phyloP scores from a whole-genome alignment of 2,888 invertebrate genomes.

The Tetranychus piercei region DNA sequence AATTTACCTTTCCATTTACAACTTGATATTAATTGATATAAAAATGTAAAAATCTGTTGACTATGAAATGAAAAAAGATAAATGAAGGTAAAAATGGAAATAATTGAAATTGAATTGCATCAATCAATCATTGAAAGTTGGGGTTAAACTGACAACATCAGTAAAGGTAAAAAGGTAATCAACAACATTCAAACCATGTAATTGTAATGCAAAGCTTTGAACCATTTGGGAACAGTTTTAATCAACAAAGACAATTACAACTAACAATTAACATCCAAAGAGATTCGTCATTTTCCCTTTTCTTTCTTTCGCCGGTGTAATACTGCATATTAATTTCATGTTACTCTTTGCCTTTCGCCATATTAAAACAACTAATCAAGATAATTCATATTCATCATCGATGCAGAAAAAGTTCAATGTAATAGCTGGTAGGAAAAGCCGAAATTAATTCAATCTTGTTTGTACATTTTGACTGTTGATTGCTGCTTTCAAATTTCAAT shows the following conservation, averaged over 20 bases:
- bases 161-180: background rate
- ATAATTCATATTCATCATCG: no score
- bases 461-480: no score
- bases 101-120: background rate
- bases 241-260: conserved; percentile 1
- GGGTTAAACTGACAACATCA: background rate
- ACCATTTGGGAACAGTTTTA: background rate
- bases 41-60: background rate
- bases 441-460: no score
- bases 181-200: background rate
- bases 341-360: no score
- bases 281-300: no score
- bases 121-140: background rate
- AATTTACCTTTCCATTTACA: no score
- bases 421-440: no score
- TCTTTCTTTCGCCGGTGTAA: no score
- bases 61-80: background rate
- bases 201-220: background rate
- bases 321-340: no score
- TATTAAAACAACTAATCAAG: no score
- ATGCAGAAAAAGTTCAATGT: no score
- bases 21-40: background rate
- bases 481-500: no score
- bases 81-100: background rate
- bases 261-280: background rate